Evolutionary conservation across 2,797 vertebrate species (phyloP), one percentile per base, ranked within the genome.

Genomic region (Gadopsis bispinosus): DNA sequence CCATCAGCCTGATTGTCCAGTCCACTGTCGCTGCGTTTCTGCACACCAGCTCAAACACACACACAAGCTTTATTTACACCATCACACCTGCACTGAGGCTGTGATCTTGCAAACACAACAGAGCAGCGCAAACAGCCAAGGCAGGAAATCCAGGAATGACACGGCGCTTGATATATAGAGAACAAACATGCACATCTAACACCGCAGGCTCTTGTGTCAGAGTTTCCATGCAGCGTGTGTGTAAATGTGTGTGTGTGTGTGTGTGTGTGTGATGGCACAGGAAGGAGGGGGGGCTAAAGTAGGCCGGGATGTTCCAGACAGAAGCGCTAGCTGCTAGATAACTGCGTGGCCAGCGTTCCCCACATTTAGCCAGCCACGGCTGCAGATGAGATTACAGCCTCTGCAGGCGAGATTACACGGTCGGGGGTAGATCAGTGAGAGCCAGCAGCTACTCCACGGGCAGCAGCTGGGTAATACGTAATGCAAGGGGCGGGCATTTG

Each of bases 231-330:
- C 62, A 14, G n/a, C 2, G 37, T 64, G 60, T 39, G 17, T 54
- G 58, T 75, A 78, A 79, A 73, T 77, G 67, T 68, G 43, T 84
- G 45, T 75, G 72, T 80, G 62, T 79, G 79, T 87, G 77, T 80
- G 75, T 72, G 51, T 71, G 48, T 70, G 64, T 83, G 60, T 85
- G 16, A 56, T 61, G 60, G 84, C 60, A 79, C 63, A 31, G 67
- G 76, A 56, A 77, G 79, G 87, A 56, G 72, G 81, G 74, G 74
- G 78, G 91, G 88, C 89, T 94, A 94, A 97, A 96, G 88, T 95
- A 96, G 95, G 94, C 93, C 95, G 93, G 94, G 95, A 95, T 96
- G 95, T 96, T 96, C 95, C 94, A 93, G 93, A 92, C 95, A 89
- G 89, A 87, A 87, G 89, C 68, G 75, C 88, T 91, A 81, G 83